These are phyloP conservation scores for Podarcis muralis DNA, from an alignment of 2,113 vertebrate genomes.

Conservation along the genomic window DNA sequence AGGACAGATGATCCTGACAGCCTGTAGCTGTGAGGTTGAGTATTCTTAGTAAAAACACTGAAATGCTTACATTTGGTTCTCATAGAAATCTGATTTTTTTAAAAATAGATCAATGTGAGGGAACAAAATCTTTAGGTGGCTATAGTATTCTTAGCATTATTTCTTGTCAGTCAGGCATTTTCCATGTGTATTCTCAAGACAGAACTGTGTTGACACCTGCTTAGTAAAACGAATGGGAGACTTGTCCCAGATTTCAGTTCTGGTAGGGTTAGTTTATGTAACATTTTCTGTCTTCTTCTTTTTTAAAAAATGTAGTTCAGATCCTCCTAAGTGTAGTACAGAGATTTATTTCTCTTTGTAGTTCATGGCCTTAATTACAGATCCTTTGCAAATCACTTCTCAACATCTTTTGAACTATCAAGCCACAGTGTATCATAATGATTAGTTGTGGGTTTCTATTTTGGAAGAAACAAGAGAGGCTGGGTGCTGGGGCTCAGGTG, in stretches of 20 bases:
- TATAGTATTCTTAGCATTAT: not conserved
- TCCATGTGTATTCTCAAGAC: not conserved
- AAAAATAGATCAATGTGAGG: not conserved
- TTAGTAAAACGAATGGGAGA: not conserved
- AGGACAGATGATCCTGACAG: not conserved
- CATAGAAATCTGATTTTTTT: not conserved
- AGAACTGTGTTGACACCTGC: not conserved
- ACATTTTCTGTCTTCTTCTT: not conserved
- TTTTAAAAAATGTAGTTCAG: not conserved
- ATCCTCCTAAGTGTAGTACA: not conserved
- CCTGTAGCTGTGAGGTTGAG: not conserved
- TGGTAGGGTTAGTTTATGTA: not conserved
- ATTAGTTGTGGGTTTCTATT: not conserved
- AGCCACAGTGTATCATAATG: not conserved
- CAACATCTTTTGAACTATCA: not conserved
- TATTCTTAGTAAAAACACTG: not conserved
- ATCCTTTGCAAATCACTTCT: not conserved
- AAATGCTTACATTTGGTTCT: slow-evolving; percentile 11
- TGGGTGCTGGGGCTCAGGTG: slow-evolving; percentile 52
- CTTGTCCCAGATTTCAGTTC: not conserved
- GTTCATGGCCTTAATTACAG: not conserved
- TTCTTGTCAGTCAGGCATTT: not conserved
- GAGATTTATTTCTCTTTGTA: not conserved
- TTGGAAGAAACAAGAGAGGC: not conserved
- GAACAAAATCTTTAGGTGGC: not conserved